phyloP scores from a whole-genome alignment of 2,113 vertebrate species.

The Narcine bancroftii region DNA sequence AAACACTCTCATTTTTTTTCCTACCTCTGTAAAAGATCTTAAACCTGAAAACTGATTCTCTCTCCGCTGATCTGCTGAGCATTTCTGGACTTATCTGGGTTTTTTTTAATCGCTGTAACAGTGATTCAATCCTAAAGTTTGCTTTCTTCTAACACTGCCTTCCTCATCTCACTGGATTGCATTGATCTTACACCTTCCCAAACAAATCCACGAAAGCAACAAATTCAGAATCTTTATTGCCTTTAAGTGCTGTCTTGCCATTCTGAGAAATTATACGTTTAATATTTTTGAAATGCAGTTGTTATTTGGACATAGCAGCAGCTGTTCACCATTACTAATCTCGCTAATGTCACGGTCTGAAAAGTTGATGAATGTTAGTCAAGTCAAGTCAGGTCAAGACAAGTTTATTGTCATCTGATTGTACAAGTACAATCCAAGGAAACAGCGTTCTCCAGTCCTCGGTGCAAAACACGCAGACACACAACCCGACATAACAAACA shows the following conservation, averaged over 20 bases:
- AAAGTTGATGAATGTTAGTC: background rate
- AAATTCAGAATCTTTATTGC: background rate
- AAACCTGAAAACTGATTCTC: too few relatives aligned
- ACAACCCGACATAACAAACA: too few relatives aligned
- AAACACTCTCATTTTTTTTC: too few relatives aligned
- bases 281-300: background rate
- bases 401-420: too few relatives aligned
- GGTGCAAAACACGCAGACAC: too few relatives aligned
- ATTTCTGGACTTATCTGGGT: too few relatives aligned
- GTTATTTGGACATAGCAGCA: background rate
- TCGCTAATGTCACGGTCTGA: background rate
- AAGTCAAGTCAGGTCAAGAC: too few relatives aligned
- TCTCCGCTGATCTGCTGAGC: too few relatives aligned
- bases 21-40: too few relatives aligned
- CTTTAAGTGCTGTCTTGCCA: background rate
- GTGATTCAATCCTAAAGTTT: background rate
- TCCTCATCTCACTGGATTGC: background rate
- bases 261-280: background rate
- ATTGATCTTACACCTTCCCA: background rate
- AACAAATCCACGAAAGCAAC: background rate
- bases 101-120: background rate
- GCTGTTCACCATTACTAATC: background rate
- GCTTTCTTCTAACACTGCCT: background rate
- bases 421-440: too few relatives aligned
- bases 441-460: too few relatives aligned